Percentiles rank a stretch among this genome's conserved stretches.
These are phyloP conservation scores for Linurgus olivaceus DNA, from an alignment of 2,797 vertebrate genomes.

Conservation along the genomic window DNA sequence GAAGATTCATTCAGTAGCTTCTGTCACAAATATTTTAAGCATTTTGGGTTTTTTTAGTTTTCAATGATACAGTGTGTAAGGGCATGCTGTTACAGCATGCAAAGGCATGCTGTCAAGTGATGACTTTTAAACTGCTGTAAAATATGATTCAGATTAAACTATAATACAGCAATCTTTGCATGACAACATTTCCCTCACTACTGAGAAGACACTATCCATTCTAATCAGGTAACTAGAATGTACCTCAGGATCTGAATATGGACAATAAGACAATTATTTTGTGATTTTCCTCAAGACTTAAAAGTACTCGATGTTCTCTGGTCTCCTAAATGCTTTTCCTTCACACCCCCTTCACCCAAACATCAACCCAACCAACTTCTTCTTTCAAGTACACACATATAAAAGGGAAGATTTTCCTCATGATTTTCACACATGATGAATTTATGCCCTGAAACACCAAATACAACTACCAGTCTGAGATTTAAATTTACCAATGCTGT, in stretches of 20 bases:
- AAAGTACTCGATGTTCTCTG: not conserved
- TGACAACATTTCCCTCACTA: not conserved
- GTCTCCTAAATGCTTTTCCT: conserved; percentile 7
- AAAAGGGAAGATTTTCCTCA: not conserved
- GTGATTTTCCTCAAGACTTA: not conserved
- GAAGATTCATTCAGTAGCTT: conserved; percentile 2
- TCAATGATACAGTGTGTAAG: not conserved
- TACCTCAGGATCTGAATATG: not conserved
- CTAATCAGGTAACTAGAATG: not conserved
- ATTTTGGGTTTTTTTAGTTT: not conserved
- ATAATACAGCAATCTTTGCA: conserved; percentile 6
- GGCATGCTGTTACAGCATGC: not conserved
- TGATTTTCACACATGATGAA: not conserved
- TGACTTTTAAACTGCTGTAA: conserved; percentile 45
- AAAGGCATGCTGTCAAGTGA: not conserved
- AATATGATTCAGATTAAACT: conserved; percentile 9
- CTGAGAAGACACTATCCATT: not conserved
- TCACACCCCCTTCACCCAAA: not conserved
- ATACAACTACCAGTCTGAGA: not conserved
- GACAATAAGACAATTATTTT: not conserved
- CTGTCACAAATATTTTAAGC: not conserved
- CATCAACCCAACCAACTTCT: conserved; percentile 5
- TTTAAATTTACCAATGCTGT: not conserved
- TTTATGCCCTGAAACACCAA: conserved; percentile 4
- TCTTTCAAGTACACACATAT: not conserved